phyloP scores from a whole-genome alignment of 2,888 invertebrate species.

The Plemyria rubiginata region DNA sequence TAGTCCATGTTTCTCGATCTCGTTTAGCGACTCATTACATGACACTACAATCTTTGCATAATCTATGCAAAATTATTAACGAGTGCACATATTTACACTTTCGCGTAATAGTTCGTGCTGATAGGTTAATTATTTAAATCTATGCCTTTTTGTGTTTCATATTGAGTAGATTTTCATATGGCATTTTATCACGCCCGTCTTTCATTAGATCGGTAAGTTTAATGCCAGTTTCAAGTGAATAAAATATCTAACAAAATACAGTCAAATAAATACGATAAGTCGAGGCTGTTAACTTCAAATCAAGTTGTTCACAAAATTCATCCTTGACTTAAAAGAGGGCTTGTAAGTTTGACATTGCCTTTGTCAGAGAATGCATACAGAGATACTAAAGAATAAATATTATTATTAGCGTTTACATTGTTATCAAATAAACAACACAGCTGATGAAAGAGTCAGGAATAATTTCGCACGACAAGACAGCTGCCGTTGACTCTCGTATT shows the following conservation, averaged over 20 bases:
- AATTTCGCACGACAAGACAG: constrained; percentile 44
- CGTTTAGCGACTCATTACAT: constrained; percentile 12
- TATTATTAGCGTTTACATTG: constrained; percentile 7
- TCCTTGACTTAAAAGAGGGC: neutral
- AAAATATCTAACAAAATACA: too few relatives aligned
- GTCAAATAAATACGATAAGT: too few relatives aligned
- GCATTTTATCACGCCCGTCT: constrained; percentile 6
- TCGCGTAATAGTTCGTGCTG: constrained; percentile 31
- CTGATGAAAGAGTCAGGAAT: constrained; percentile 26
- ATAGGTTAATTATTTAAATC: constrained; percentile 21
- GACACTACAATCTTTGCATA: constrained; percentile 16
- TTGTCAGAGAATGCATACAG: too few relatives aligned
- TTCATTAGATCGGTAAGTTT: too few relatives aligned
- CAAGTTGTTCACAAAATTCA: too few relatives aligned
- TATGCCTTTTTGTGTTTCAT: constrained; percentile 21
- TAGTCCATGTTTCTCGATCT: constrained; percentile 4
- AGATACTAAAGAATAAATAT: constrained; percentile 1
- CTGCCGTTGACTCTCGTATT: constrained; percentile 48
- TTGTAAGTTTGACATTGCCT: neutral
- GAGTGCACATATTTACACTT: constrained; percentile 37
- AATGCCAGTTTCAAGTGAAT: too few relatives aligned
- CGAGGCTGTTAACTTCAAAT: too few relatives aligned
- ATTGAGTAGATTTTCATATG: constrained; percentile 1
- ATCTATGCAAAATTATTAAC: constrained; percentile 25
- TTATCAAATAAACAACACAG: constrained; percentile 34